Percentiles rank a stretch among this genome's conserved stretches.
Evolutionary conservation across 2,888 invertebrate species (phyloP).

Genomic region (Brachylomia viminalis): DNA sequence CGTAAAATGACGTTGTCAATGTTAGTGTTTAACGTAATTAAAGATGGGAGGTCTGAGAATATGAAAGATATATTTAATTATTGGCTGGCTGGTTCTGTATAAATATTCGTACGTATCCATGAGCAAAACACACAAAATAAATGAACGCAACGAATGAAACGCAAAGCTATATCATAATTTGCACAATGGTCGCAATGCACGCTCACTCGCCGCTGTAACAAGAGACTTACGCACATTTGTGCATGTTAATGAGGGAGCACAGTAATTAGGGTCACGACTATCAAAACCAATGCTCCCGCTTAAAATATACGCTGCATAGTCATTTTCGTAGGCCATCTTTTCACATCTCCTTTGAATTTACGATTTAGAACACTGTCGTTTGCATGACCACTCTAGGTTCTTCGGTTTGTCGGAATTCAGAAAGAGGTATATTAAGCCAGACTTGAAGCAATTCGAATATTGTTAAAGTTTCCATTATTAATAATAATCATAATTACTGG

Average conservation of each 20-base stretch:
- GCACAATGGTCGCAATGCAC: conserved; percentile 28
- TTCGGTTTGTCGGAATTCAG: not conserved
- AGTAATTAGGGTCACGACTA: conserved; percentile 61
- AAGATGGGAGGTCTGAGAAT: conserved; percentile 71
- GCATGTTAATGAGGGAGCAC: conserved; percentile 43
- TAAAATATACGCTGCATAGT: conserved; percentile 50
- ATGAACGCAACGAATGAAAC: conserved; percentile 27
- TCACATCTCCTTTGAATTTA: conserved; percentile 27
- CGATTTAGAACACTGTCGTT: conserved; percentile 13
- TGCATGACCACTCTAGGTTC: not conserved
- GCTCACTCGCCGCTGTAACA: conserved; percentile 22
- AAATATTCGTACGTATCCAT: not conserved
- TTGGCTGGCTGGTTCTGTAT: conserved; percentile 14
- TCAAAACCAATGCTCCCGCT: conserved; percentile 53
- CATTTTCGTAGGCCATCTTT: conserved; percentile 26
- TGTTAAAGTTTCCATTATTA: not conserved
- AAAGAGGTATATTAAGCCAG: not conserved
- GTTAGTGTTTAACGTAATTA: conserved; percentile 67
- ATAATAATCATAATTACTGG: not conserved
- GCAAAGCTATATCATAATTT: conserved; percentile 30
- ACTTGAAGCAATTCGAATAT: not conserved
- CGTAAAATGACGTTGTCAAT: conserved; percentile 79
- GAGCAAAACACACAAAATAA: not conserved
- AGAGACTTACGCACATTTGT: conserved; percentile 46
- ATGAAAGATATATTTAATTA: conserved; percentile 14